Conservation (phyloP, 2,113 vertebrate species). For the Pimephales promelas region DNA sequence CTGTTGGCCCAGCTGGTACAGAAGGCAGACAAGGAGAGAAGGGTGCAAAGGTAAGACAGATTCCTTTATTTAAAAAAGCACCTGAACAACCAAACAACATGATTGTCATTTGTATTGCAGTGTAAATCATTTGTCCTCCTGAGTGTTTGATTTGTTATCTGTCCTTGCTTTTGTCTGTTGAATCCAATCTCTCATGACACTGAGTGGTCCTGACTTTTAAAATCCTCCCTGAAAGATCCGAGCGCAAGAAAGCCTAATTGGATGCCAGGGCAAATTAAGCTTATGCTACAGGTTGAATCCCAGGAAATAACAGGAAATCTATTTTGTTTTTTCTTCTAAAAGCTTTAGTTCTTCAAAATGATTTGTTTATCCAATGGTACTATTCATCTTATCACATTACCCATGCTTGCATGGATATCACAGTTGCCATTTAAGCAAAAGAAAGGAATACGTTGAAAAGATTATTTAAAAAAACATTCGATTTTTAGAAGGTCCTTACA, state of each 20-base stretch:
- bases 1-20: constrained; percentile 82
- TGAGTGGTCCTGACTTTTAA: not conserved
- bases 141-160: constrained; percentile 1
- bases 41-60: constrained; percentile 86
- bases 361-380: not conserved
- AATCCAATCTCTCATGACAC: constrained; percentile 9
- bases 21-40: constrained; percentile 95
- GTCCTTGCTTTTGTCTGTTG: constrained; percentile 21
- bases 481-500: not conserved
- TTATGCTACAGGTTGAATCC: constrained; percentile 30
- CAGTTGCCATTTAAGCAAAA: not conserved
- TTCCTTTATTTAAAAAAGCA: not conserved
- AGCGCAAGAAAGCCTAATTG: constrained; percentile 69
- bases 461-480: not conserved
- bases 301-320: constrained; percentile 56
- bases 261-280: constrained; percentile 69
- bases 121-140: not conserved
- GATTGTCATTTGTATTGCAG: constrained; percentile 9
- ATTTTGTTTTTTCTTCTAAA: constrained; percentile 35
- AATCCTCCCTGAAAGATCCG: constrained; percentile 54
- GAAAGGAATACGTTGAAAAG: not conserved
- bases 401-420: not conserved
- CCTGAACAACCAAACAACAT: not conserved
- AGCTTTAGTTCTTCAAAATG: constrained; percentile 13
- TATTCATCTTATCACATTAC: not conserved